Conservation (phyloP, 2,888 invertebrate genomes). For the Oscheius sp. region DNA sequence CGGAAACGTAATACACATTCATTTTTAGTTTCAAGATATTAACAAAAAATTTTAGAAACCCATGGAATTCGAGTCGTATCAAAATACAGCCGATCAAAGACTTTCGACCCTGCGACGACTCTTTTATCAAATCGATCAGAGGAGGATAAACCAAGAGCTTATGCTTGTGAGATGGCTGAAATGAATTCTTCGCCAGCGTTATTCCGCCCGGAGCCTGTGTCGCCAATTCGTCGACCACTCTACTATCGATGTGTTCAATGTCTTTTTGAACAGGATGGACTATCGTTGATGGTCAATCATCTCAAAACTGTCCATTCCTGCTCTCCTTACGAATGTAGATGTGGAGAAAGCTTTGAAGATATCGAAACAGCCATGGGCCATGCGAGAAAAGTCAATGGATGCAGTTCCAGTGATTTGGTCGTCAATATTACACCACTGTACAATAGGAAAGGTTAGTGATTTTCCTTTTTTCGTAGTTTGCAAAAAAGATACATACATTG, state of each 20-base stretch:
- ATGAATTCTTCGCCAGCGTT: slow-evolving; percentile 14
- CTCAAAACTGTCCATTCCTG: slow-evolving; percentile 52
- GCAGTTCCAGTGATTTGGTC: slow-evolving; percentile 38
- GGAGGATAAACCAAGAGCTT: slow-evolving; percentile 31
- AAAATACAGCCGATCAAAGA: slow-evolving; percentile 69
- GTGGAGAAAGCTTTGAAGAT: slow-evolving; percentile 53
- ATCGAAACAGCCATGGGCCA: slow-evolving; percentile 54
- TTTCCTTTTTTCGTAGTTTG: background rate
- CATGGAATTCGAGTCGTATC: slow-evolving; percentile 72
- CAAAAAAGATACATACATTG: too few relatives aligned
- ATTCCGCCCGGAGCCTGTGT: slow-evolving; percentile 25
- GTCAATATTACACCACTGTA: slow-evolving; percentile 51
- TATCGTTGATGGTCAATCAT: slow-evolving; percentile 55
- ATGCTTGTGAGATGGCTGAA: slow-evolving; percentile 21
- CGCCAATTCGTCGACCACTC: slow-evolving; percentile 19
- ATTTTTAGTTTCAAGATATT: too few relatives aligned
- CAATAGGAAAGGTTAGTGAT: slow-evolving; percentile 35
- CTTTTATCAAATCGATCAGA: background rate
- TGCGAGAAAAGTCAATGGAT: slow-evolving; percentile 27
- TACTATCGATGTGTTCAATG: slow-evolving; percentile 39
- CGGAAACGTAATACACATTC: too few relatives aligned
- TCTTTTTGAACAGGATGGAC: slow-evolving; percentile 56
- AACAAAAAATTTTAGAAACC: slow-evolving; percentile 68
- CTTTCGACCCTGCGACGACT: slow-evolving; percentile 54
- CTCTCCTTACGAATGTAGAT: slow-evolving; percentile 62